Base-by-base conservation (phyloP, 2,888 invertebrate species). In the Protonemura montana region DNA sequence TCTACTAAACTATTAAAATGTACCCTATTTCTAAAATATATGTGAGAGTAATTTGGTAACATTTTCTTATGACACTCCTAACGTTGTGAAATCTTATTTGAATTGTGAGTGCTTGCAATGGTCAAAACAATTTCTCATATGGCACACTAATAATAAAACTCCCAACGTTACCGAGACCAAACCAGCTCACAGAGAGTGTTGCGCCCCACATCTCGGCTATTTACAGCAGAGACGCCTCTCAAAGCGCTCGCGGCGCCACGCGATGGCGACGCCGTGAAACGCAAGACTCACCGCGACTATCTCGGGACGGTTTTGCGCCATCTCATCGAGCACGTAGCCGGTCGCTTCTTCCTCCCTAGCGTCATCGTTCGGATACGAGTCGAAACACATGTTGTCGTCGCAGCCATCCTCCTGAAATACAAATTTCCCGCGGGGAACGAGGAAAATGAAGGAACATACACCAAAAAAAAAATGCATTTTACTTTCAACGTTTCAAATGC, bases 261-360 rank as follows among this genome's bases (percentile, higher is more conserved):
- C 88, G 87, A 88, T 88, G 27, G 21, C 41, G 41, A 29, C 85
- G 76, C 28, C 29, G 16, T 2, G 59, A 59, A 21, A 26, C n/a
- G n/a, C 78, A 78, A 13, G 13, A 83, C 85, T 82, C 82, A 84
- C 85, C 29, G 88, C 87, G 86, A 90, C 87, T 27, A 90, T 89
- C 82, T 89, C 89, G 76, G 88, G 88, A 16, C 90, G 90, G 81
- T 89, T 89, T 84, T 89, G 89, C 59, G 7, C 59, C 85, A 90
- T 83, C 87, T 90, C 90, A 86, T 89, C 88, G 82, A 90, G 89
- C 29, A 90, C 90, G 88, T 90, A 90, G 87, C 88, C 88, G 80
- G 89, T 90, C 82, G 90, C 90, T 86, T 90, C 89, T n/a, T 87
- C 88, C 86, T 90, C 90, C 87, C 90, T 88, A 83, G 87, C 89